Percentiles rank a stretch among this genome's conserved stretches.
Conservation (phyloP, 2,797 vertebrate species). For the Sebastes diploproa region DNA sequence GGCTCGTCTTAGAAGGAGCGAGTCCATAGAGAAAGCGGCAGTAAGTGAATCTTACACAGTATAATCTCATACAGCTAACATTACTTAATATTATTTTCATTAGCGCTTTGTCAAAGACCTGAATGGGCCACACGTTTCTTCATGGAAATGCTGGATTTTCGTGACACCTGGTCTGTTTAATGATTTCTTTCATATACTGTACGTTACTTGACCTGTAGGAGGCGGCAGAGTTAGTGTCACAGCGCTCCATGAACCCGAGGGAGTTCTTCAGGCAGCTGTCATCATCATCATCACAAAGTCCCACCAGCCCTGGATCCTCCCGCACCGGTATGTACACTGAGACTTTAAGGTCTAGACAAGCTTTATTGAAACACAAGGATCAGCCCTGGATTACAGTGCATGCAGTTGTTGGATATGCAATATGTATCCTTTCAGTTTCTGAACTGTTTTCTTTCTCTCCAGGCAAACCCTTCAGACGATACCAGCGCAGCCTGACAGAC, state of each 20-base stretch:
- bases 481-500: slow-evolving; percentile 91
- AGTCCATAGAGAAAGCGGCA: slow-evolving; percentile 87
- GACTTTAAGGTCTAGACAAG: background rate
- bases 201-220: slow-evolving; percentile 71
- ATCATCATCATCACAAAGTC: slow-evolving; percentile 71
- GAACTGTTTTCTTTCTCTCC: slow-evolving; percentile 10
- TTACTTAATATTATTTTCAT: background rate
- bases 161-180: background rate
- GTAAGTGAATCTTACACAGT: slow-evolving; percentile 71
- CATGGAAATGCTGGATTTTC: background rate
- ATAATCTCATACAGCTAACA: background rate
- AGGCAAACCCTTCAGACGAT: slow-evolving; percentile 84
- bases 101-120: background rate
- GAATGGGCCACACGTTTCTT: background rate
- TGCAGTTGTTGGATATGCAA: background rate
- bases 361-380: background rate
- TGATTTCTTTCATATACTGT: background rate
- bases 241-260: slow-evolving; percentile 84
- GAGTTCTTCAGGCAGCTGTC: slow-evolving; percentile 88
- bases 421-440: background rate
- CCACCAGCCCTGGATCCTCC: slow-evolving; percentile 76
- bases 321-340: slow-evolving; percentile 68
- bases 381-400: background rate
- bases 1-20: slow-evolving; percentile 79
- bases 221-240: slow-evolving; percentile 84